A percentile compares a stretch with the other conserved stretches of the same genome.
phyloP scores from a whole-genome alignment of 2,113 vertebrate genomes.

The Indicator indicator region DNA sequence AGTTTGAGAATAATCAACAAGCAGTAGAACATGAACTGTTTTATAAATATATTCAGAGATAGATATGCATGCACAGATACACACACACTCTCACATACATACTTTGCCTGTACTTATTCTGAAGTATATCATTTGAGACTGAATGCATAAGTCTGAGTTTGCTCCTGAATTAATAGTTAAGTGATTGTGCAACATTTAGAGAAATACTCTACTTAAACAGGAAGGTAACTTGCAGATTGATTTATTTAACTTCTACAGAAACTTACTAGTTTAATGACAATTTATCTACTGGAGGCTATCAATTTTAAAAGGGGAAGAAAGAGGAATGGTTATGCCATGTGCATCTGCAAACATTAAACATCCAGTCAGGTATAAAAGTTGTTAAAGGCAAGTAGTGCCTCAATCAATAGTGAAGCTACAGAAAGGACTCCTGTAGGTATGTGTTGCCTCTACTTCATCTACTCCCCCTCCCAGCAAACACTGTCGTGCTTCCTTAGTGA shows the following conservation, averaged over 20 bases:
- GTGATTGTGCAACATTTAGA: neutral
- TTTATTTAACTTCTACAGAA: neutral
- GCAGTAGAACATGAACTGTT: neutral
- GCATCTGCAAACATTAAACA: neutral
- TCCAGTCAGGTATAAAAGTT: neutral
- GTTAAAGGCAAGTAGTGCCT: neutral
- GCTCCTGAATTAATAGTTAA: neutral
- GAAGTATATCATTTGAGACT: neutral
- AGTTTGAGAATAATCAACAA: neutral
- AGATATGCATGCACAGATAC: accelerated
- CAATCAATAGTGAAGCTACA: neutral
- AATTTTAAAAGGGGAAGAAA: neutral
- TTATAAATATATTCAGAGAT: neutral
- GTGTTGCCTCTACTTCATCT: neutral
- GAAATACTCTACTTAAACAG: neutral
- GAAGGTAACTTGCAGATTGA: neutral
- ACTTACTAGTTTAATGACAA: neutral
- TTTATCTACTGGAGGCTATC: neutral
- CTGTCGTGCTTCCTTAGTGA: neutral
- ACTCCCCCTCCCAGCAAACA: neutral
- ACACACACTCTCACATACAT: neutral
- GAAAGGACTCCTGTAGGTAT: neutral
- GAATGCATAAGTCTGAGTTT: neutral
- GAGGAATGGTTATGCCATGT: neutral
- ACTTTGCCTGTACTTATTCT: neutral